A percentile compares a stretch with the other conserved stretches of the same genome.
Evolutionary conservation across 2,888 invertebrate species (phyloP).

Genomic region (Eumacrocentrus americanus): DNA sequence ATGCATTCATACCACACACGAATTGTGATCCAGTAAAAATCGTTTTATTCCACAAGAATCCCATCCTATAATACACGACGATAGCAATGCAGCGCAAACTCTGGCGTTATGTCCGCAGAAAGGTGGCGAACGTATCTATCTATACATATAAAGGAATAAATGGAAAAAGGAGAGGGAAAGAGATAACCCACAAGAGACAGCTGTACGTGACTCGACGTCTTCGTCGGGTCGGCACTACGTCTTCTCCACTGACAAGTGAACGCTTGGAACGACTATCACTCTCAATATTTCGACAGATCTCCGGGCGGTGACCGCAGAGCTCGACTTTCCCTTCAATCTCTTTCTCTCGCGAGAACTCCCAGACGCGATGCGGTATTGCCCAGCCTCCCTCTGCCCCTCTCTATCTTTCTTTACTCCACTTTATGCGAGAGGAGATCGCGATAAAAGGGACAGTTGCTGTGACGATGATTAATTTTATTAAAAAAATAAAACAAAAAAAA

Average conservation of each 20-base stretch:
- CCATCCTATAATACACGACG: slow-evolving; percentile 8
- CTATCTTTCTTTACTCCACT: background rate
- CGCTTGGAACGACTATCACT: slow-evolving; percentile 30
- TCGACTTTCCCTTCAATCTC: slow-evolving; percentile 31
- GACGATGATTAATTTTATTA: background rate
- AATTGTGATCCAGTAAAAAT: slow-evolving; percentile 16
- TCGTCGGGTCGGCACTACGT: slow-evolving; percentile 30
- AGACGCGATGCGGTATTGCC: too few species aligned
- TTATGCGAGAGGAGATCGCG: too few species aligned
- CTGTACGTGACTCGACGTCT: slow-evolving; percentile 29
- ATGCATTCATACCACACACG: slow-evolving; percentile 4
- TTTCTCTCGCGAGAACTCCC: slow-evolving; percentile 20
- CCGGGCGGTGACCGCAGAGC: slow-evolving; percentile 19
- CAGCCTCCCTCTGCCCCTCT: too few species aligned
- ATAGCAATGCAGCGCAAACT: slow-evolving; percentile 25
- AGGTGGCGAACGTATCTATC: slow-evolving; percentile 32
- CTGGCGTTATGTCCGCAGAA: slow-evolving; percentile 38
- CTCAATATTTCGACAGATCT: slow-evolving; percentile 33
- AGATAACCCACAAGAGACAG: slow-evolving; percentile 20
- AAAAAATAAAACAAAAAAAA: too few species aligned
- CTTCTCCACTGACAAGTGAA: slow-evolving; percentile 30
- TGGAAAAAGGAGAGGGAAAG: slow-evolving; percentile 8
- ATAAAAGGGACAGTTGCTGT: background rate
- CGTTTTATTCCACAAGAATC: slow-evolving; percentile 14
- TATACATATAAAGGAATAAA: background rate